phyloP scores from a whole-genome alignment of 2,888 invertebrate species.

The Thera britannica region DNA sequence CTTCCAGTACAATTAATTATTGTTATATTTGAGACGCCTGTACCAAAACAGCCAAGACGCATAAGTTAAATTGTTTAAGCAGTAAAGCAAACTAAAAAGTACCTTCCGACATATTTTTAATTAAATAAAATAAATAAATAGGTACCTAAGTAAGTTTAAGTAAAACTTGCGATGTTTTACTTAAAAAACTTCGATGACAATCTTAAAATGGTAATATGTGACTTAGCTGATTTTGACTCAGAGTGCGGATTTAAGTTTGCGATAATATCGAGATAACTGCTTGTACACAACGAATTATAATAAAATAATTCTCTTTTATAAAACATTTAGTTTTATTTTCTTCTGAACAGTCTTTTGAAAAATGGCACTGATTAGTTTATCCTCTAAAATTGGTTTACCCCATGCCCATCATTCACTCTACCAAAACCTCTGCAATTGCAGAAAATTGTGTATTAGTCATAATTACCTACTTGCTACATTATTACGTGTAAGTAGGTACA shows the following conservation, averaged over 20 bases:
- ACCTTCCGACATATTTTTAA: no score
- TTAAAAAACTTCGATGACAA: background rate
- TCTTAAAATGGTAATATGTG: slow-evolving; percentile 5
- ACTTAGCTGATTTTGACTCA: slow-evolving; percentile 19
- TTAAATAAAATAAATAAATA: no score
- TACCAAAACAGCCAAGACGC: slow-evolving; percentile 9
- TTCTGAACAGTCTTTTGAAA: background rate
- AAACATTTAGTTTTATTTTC: slow-evolving; percentile 22
- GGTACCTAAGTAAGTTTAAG: no score
- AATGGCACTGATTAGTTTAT: no score
- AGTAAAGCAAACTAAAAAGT: background rate
- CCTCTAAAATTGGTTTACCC: no score
- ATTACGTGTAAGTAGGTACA: no score
- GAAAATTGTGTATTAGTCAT: no score
- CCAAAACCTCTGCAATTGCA: no score
- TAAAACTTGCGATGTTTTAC: background rate
- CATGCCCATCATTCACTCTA: no score
- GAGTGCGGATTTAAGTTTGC: slow-evolving; percentile 18
- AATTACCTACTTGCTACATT: no score
- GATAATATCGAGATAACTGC: slow-evolving; percentile 33
- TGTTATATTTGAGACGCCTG: slow-evolving; percentile 17
- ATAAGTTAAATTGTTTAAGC: no score
- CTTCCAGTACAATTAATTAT: slow-evolving; percentile 34
- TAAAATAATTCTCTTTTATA: slow-evolving; percentile 37
- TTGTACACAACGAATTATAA: slow-evolving; percentile 41